Conservation (phyloP, 2,888 invertebrate genomes). For the Rotaria sp. region DNA sequence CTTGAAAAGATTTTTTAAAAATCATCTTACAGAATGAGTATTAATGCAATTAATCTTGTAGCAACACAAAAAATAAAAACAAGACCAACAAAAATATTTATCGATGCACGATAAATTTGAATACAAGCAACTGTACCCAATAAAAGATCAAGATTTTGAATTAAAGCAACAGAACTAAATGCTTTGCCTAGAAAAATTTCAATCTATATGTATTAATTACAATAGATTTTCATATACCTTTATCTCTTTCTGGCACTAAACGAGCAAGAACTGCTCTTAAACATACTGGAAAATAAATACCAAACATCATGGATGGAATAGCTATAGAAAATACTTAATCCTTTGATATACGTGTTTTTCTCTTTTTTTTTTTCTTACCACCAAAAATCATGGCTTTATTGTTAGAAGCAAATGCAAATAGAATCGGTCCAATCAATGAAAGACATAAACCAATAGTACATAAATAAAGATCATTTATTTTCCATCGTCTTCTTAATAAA, state of each 20-base stretch:
- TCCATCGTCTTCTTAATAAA: neutral
- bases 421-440: neutral
- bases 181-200: neutral
- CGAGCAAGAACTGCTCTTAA: neutral
- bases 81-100: neutral
- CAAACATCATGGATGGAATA: neutral
- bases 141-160: neutral
- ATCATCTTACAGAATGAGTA: neutral
- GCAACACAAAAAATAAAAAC: neutral
- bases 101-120: neutral
- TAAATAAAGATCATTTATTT: neutral
- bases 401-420: neutral
- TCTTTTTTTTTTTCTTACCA: neutral
- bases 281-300: neutral
- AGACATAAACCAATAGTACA: neutral
- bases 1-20: neutral
- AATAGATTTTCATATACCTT: neutral
- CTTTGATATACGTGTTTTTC: neutral
- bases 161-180: neutral
- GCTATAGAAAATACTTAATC: neutral
- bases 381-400: neutral
- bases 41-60: neutral
- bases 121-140: neutral
- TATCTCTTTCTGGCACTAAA: neutral
- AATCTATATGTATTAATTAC: too few species aligned